A percentile compares a stretch with the other conserved stretches of the same genome.
Conservation (phyloP, 2,113 vertebrate species). For the Callipepla californica region DNA sequence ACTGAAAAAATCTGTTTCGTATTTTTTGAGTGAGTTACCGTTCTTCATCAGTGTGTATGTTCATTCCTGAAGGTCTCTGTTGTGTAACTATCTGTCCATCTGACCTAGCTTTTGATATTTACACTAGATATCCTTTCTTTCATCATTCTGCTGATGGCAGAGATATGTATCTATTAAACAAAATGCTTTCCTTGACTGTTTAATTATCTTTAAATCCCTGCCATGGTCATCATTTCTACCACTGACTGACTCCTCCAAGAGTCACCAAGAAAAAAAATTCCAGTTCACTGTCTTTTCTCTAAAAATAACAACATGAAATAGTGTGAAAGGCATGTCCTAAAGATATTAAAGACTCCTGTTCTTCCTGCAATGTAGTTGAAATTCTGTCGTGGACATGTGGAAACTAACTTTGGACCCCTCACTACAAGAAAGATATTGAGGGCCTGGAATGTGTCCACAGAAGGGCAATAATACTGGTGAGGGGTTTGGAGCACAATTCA, state of each 20-base stretch:
- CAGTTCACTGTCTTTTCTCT: neutral
- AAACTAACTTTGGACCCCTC: neutral
- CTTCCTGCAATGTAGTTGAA: neutral
- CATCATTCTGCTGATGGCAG: neutral
- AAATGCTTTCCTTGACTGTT: neutral
- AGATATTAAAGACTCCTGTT: neutral
- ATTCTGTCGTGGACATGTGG: neutral
- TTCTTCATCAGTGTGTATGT: neutral
- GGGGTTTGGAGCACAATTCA: too few species aligned
- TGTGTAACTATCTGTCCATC: neutral
- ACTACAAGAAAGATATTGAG: too few species aligned
- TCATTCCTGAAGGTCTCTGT: neutral
- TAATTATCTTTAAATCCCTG: conserved; percentile 19
- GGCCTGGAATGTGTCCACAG: too few species aligned
- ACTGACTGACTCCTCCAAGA: neutral
- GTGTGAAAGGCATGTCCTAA: neutral
- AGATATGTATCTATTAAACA: neutral
- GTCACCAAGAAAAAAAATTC: neutral
- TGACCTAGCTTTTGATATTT: neutral
- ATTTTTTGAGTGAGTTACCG: neutral
- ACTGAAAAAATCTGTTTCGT: neutral
- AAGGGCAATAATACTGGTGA: too few species aligned
- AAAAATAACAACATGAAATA: neutral
- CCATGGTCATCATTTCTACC: neutral
- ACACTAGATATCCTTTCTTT: neutral